A percentile compares a stretch with the other conserved stretches of the same genome.
Conservation (phyloP, 2,797 vertebrate species). For the Heliangelus exortis region DNA sequence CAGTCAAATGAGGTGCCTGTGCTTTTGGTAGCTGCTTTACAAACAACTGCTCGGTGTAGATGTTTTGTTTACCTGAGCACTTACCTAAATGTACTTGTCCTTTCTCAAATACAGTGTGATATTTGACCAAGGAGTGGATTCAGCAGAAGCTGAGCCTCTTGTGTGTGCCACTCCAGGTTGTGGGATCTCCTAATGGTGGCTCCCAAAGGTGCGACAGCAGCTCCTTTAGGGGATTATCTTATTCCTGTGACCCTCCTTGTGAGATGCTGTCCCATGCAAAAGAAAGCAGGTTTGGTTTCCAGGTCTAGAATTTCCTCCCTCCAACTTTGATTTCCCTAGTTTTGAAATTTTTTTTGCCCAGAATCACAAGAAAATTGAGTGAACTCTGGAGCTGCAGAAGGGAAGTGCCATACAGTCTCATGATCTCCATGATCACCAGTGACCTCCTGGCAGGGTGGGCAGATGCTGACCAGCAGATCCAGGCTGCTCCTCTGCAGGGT, state of each 20-base stretch:
- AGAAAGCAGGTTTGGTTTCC: neutral
- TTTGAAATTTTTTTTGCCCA: neutral
- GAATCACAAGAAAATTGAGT: neutral
- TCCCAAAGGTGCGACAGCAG: neutral
- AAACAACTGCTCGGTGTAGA: neutral
- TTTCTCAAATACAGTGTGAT: neutral
- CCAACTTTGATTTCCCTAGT: neutral
- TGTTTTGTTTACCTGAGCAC: neutral
- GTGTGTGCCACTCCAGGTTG: neutral
- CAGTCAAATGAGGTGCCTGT: neutral
- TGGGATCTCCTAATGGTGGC: neutral
- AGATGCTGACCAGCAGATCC: neutral
- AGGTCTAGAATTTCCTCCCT: neutral
- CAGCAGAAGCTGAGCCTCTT: neutral
- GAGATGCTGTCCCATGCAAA: neutral
- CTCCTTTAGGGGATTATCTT: neutral
- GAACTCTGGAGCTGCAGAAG: neutral
- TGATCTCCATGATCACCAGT: fast-evolving
- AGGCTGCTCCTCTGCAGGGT: neutral
- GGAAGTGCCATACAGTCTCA: neutral
- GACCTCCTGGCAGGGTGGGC: neutral
- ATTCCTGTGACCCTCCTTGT: neutral
- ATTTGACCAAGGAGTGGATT: neutral
- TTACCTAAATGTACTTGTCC: neutral
- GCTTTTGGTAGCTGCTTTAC: neutral